phyloP scores from a whole-genome alignment of 2,113 vertebrate genomes.

The Brachyhypopomus gauderio region DNA sequence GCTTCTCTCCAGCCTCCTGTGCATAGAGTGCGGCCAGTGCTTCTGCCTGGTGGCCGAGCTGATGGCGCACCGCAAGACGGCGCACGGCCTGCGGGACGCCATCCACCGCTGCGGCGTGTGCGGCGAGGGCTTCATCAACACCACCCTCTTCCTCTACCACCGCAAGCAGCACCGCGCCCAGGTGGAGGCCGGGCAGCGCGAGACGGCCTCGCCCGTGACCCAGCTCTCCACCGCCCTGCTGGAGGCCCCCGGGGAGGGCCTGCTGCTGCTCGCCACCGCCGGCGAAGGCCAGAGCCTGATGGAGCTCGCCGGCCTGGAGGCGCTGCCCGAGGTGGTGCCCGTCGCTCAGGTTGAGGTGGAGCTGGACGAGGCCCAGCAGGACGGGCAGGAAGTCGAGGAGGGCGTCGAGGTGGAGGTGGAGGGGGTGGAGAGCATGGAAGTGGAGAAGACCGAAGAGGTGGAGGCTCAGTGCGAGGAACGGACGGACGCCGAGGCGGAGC shows the following conservation, averaged over 20 bases:
- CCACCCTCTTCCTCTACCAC: constrained; percentile 92
- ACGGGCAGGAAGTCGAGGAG: background rate
- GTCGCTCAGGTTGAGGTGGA: constrained; percentile 46
- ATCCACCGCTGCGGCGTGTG: constrained; percentile 84
- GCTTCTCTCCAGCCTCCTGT: constrained; percentile 78
- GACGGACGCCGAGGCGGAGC: background rate
- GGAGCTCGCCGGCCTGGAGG: constrained; percentile 41
- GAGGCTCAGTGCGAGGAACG: constrained; percentile 15
- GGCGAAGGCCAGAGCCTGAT: constrained; percentile 54
- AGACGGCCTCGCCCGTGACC: background rate
- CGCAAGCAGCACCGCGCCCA: constrained; percentile 81
- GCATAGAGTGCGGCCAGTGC: constrained; percentile 86
- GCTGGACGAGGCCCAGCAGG: constrained; percentile 6
- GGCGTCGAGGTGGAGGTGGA: constrained; percentile 13
- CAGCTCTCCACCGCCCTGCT: constrained; percentile 44
- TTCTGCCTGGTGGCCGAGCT: constrained; percentile 85
- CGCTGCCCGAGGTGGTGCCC: constrained; percentile 1
- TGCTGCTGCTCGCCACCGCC: constrained; percentile 51
- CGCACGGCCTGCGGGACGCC: constrained; percentile 81
- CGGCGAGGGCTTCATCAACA: constrained; percentile 88
- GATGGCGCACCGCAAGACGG: constrained; percentile 82
- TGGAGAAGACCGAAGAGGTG: background rate
- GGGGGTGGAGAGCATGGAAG: constrained; percentile 6
- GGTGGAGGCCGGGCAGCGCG: constrained; percentile 12
- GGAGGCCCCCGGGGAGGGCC: constrained; percentile 42